Evolutionary conservation across 2,797 vertebrate species (phyloP), one percentile per base, ranked within the genome.

Genomic region (Adelosebastes latens): DNA sequence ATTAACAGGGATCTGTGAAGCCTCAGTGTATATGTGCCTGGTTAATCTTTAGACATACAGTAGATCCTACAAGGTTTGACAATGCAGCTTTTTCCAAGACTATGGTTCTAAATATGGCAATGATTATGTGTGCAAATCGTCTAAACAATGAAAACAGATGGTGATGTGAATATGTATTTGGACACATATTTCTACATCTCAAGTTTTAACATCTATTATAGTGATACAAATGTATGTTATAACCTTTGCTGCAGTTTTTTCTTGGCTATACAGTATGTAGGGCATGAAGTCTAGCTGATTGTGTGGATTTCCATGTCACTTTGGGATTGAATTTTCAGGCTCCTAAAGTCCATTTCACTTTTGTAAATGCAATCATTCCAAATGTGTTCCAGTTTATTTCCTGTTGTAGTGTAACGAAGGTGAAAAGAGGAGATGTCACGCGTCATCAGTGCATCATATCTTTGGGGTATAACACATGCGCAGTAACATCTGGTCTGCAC

Each of bases 11-110:
- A 34, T 29, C 31, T 20, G 61, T 16, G 14, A 53, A 10, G 4
- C 13, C 8, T 56, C 2, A 8, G 4, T 14, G 34, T 32, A 46
- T 24, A 20, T 46, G 49, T 25, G 24, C 27, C 11, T 3, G 1
- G 55, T 66, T 67, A 3, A 60, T 18, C 24, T 62, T 75, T 42
- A 70, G 32, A 87, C 56, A 69, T 42, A 42, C 39, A 42, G 14
- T 1, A 36, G 12, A 58, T 22, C 29, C 6, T 2, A 16, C 5
- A 73, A 2, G 13, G 36, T 62, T 32, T 31, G 32, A 67, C 20
- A 72, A 46, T 3, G 29, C 36, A 18, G 25, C 12, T 62, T 49
- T 53, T 76, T 46, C 18, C 7, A 49, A 14, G 8, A 13, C 8
- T 56, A 14, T 14, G 2, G 5, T 24, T 25, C 6, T 12, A 39